Percentiles rank a stretch among this genome's conserved stretches.
Evolutionary conservation across 2,888 invertebrate species (phyloP).

Genomic region (Hirtodrosophila trivittata): DNA sequence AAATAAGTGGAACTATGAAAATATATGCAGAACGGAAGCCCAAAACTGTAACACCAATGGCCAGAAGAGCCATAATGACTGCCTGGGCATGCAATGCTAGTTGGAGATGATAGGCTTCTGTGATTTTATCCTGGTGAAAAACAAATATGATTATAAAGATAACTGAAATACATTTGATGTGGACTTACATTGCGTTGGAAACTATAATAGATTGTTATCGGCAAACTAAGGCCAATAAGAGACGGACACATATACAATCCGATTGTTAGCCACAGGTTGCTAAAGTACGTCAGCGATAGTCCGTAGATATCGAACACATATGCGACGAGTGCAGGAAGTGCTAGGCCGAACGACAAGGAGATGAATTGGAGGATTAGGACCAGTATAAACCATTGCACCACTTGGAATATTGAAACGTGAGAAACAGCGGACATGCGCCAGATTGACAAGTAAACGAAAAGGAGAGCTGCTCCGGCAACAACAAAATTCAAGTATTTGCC

Average conservation of each 20-base stretch:
- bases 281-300: constrained; percentile 86
- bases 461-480: constrained; percentile 80
- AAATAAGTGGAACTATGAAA: constrained; percentile 72
- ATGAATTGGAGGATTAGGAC: constrained; percentile 39
- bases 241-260: constrained; percentile 81
- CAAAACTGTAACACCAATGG: constrained; percentile 55
- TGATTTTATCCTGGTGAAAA: constrained; percentile 62
- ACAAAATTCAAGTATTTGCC: constrained; percentile 82
- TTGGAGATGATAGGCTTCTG: constrained; percentile 69
- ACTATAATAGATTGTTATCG: constrained; percentile 71
- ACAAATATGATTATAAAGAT: too few species aligned
- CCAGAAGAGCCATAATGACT: constrained; percentile 65
- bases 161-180: too few species aligned
- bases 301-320: constrained; percentile 81
- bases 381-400: constrained; percentile 53
- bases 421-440: constrained; percentile 70
- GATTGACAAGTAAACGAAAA: constrained; percentile 68
- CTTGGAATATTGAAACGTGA: constrained; percentile 18
- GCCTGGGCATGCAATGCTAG: constrained; percentile 80
- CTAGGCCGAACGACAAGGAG: constrained; percentile 76
- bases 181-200: constrained; percentile 70
- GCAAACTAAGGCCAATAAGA: constrained; percentile 75
- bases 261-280: constrained; percentile 85
- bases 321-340: constrained; percentile 79
- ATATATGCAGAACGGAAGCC: constrained; percentile 78